Percentiles rank a stretch among this genome's conserved stretches.
phyloP scores from a whole-genome alignment of 2,797 vertebrate species.

The Silurus aristotelis region DNA sequence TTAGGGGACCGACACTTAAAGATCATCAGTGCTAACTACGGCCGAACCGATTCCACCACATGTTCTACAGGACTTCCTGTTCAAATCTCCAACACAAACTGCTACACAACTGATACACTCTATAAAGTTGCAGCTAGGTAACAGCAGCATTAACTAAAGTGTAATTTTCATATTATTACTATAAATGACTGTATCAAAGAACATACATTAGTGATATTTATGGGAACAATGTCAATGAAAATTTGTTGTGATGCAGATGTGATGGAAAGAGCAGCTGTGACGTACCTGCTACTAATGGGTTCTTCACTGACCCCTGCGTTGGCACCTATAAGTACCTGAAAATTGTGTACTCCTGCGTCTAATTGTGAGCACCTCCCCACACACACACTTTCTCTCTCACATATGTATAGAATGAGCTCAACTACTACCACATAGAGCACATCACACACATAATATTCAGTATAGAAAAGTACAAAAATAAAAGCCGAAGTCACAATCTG shows the following conservation, averaged over 20 bases:
- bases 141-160: background rate
- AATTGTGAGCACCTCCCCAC: slow-evolving; percentile 7
- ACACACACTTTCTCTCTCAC: background rate
- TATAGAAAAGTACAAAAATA: background rate
- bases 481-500: background rate
- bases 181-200: background rate
- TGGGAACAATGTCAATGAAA: background rate
- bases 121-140: slow-evolving; percentile 10
- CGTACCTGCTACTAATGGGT: background rate
- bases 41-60: slow-evolving; percentile 33
- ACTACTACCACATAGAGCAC: too few relatives aligned
- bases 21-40: slow-evolving; percentile 43
- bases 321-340: slow-evolving; percentile 45
- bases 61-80: slow-evolving; percentile 5
- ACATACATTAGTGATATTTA: background rate
- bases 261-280: background rate
- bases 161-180: background rate
- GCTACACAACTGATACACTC: background rate
- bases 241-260: background rate
- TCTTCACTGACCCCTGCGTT: slow-evolving; percentile 13
- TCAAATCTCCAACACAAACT: slow-evolving; percentile 9
- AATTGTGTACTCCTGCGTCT: slow-evolving; percentile 18
- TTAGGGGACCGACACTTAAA: slow-evolving; percentile 8
- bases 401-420: background rate
- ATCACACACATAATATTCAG: background rate